phyloP scores from a whole-genome alignment of 2,888 invertebrate species.

The Achlya flavicornis region DNA sequence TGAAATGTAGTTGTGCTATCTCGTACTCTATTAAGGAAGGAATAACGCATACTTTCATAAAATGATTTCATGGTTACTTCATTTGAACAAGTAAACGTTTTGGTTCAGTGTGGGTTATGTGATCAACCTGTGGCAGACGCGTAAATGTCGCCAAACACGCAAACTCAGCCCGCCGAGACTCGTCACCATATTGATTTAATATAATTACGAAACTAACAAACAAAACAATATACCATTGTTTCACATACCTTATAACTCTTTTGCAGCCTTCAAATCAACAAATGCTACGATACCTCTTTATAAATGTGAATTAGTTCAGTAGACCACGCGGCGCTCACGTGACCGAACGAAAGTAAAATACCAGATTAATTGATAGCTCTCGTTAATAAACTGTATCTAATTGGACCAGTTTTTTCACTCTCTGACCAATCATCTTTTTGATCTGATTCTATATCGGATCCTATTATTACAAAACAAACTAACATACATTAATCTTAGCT shows the following conservation, averaged over 20 bases:
- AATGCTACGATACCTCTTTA: not conserved
- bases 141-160: slow-evolving; percentile 67
- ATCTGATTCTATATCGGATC: not conserved
- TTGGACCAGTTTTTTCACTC: not conserved
- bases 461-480: too few relatives aligned
- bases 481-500: too few relatives aligned
- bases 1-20: slow-evolving; percentile 14
- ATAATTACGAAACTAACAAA: slow-evolving; percentile 36
- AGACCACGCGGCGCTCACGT: not conserved
- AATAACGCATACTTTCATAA: not conserved
- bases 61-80: not conserved
- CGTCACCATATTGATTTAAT: slow-evolving; percentile 51
- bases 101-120: slow-evolving; percentile 31
- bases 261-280: not conserved
- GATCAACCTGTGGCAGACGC: slow-evolving; percentile 44
- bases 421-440: not conserved
- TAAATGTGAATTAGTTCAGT: slow-evolving; percentile 7
- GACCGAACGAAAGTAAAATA: slow-evolving; percentile 11
- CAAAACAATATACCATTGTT: slow-evolving; percentile 11
- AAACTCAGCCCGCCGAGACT: slow-evolving; percentile 34
- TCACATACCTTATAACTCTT: not conserved
- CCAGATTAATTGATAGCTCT: slow-evolving; percentile 8
- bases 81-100: slow-evolving; percentile 23
- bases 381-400: slow-evolving; percentile 5
- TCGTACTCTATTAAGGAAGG: not conserved